These are phyloP conservation scores for Patagioenas fasciata DNA, from an alignment of 2,113 vertebrate species.

Conservation along the genomic window DNA sequence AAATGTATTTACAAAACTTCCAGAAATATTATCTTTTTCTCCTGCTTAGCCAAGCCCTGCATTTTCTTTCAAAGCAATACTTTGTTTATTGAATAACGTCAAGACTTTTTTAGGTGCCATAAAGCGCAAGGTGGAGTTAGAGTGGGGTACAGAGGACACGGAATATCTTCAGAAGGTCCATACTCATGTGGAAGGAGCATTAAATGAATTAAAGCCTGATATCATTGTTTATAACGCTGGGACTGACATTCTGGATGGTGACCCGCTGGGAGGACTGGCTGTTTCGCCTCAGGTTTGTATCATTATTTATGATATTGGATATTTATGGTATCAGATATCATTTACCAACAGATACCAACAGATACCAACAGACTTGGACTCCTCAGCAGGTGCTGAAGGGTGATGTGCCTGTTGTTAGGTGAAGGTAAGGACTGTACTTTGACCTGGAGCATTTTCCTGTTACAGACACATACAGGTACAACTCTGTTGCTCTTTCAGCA, in stretches of 20 bases:
- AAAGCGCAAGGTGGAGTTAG: conserved; percentile 88
- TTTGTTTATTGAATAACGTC: neutral
- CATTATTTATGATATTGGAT: too few species aligned
- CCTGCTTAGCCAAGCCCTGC: neutral
- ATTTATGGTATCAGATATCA: too few species aligned
- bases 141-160: conserved; percentile 90
- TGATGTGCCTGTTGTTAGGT: neutral
- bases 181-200: conserved; percentile 79
- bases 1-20: neutral
- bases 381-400: neutral
- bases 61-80: neutral
- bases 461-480: accelerated
- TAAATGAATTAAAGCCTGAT: conserved; percentile 85
- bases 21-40: neutral
- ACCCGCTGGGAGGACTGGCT: conserved; percentile 90
- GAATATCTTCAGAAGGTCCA: conserved; percentile 92
- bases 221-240: conserved; percentile 93
- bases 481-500: neutral
- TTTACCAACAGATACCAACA: too few species aligned
- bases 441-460: too few species aligned
- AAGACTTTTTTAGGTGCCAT: conserved; percentile 84
- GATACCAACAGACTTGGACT: neutral
- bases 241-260: conserved; percentile 91
- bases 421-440: neutral
- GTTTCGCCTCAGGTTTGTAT: conserved; percentile 88